Base-by-base conservation (phyloP, 2,888 invertebrate genomes). In the Bombyx huttoni region DNA sequence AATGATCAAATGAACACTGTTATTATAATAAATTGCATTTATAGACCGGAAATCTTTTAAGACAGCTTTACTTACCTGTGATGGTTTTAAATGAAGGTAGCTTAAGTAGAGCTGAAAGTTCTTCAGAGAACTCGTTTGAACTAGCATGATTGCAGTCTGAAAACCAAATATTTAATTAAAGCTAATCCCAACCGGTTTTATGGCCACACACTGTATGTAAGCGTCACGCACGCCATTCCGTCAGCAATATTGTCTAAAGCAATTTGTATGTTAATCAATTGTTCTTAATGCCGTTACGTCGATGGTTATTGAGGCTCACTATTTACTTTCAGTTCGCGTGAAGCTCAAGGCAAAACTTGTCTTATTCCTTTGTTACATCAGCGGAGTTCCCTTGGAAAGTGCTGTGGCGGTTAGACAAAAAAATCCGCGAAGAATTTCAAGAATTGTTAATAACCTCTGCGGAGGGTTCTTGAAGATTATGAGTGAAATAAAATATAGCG, bases 241-340 rank as follows among this genome's bases (percentile, higher is more conserved):
- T 83, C 82, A 81, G 84, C 86, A 82, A 85, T 87, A 87, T 86
- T 84, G 86, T 87, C 86, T 86, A 83, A 85, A 87, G 86, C 87
- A 86, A 88, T 88, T 86, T 87, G 87, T 88, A 88, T 88, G 87
- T 85, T 85, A 88, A 88, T 88, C 87, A 83, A 85, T 87, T 83
- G 86, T 86, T 86, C 85, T 86, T 86, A 87, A 88, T 86, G 84
- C 85, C 86, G 86, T 88, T 87, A 85, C 85, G 82, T 64, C 82
- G 75, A 82, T 80, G 83, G 84, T 86, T 85, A 86, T 85, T 79
- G 85, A 80, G 83, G 83, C 78, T 80, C 74, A 82, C 84, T 82
- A 81, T 73, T 81, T 75, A 82, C 81, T 80, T 76, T 75, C 73
- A 64, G 70, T 60, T 56, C 58, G 55, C 56, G 62, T 65, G 64